Evolutionary conservation across 2,797 vertebrate species (phyloP).

Genomic region (Hippopotamyrus pictus): DNA sequence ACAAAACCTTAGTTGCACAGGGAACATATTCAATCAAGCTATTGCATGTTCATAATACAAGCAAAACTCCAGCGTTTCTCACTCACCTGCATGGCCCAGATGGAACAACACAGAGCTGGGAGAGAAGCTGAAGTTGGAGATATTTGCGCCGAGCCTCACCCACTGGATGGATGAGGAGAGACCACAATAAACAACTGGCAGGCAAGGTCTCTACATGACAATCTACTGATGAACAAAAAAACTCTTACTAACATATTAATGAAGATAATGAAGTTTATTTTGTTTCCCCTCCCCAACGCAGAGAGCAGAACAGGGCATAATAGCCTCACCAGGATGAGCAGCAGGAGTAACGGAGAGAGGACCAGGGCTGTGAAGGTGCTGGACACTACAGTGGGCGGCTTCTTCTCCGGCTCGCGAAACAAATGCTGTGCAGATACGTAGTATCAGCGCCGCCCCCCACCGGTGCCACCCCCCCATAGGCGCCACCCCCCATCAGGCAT

Average conservation of each 20-base stretch:
- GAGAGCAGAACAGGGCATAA: slow-evolving; percentile 6
- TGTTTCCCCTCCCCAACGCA: slow-evolving; percentile 25
- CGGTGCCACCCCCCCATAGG: background rate
- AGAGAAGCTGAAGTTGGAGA: slow-evolving; percentile 91
- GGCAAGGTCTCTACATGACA: background rate
- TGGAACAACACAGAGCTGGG: slow-evolving; percentile 94
- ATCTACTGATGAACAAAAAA: slow-evolving; percentile 21
- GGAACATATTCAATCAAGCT: background rate
- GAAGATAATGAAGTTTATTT: slow-evolving; percentile 24
- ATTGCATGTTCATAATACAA: background rate
- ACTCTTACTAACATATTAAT: slow-evolving; percentile 38
- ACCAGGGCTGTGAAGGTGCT: slow-evolving; percentile 89
- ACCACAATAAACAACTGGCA: slow-evolving; percentile 15
- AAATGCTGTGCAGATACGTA: slow-evolving; percentile 70
- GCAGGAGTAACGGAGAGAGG: slow-evolving; percentile 83
- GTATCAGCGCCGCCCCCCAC: background rate
- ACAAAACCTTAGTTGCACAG: background rate
- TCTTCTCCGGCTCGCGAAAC: slow-evolving; percentile 96
- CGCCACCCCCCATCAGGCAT: background rate
- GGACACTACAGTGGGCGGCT: slow-evolving; percentile 88
- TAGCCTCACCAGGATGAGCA: slow-evolving; percentile 83
- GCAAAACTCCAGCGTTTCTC: background rate
- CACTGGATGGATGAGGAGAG: slow-evolving; percentile 66
- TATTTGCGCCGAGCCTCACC: slow-evolving; percentile 93
- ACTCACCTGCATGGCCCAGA: slow-evolving; percentile 83